Conservation (phyloP, 2,113 vertebrate species). For the Notarius lentiginosus region DNA sequence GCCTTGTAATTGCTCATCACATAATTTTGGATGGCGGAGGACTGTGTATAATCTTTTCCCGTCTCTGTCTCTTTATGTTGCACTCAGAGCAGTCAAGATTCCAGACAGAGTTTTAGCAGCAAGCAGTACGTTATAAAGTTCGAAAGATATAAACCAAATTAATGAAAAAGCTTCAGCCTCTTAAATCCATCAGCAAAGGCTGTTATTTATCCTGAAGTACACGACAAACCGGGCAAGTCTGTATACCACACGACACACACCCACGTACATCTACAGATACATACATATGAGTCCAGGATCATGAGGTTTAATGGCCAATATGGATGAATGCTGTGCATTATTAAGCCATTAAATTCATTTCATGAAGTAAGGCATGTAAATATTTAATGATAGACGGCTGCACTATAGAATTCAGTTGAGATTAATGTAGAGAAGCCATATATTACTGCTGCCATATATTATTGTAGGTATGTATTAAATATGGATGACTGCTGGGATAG, state of each 20-base stretch:
- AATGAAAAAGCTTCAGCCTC: background rate
- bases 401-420: background rate
- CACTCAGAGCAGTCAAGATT: background rate
- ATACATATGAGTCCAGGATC: background rate
- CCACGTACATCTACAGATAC: background rate
- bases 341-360: constrained; percentile 2
- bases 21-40: background rate
- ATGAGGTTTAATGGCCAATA: background rate
- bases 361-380: background rate
- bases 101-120: background rate
- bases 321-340: constrained; percentile 16
- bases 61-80: background rate
- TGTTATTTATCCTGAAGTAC: background rate
- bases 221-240: background rate
- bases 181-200: background rate
- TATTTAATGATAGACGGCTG: background rate
- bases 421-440: constrained; percentile 26
- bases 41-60: background rate
- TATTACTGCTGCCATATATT: constrained; percentile 22
- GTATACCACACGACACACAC: background rate
- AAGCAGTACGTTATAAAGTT: too few relatives aligned
- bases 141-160: background rate
- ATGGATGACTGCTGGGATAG: constrained; percentile 23
- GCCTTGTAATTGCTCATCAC: constrained; percentile 47
- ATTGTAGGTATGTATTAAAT: constrained; percentile 12